Evolutionary conservation across 2,888 invertebrate genomes (phyloP).

Genomic region (Clivina fossor): DNA sequence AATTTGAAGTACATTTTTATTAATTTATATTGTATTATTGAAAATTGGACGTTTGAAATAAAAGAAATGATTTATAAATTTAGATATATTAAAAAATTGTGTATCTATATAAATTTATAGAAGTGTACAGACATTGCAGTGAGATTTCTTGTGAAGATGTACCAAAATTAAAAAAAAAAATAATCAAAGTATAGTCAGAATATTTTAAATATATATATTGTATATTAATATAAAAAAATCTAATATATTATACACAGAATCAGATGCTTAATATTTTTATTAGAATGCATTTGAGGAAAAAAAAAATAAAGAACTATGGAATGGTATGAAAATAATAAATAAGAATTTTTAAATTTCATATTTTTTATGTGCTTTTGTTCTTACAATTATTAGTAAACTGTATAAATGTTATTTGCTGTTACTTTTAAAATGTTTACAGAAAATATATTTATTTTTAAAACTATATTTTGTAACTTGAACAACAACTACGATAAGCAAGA

Average conservation of each 20-base stretch:
- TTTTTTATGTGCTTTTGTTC: slow-evolving; percentile 11
- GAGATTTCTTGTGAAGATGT: slow-evolving; percentile 14
- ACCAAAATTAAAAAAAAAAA: background rate
- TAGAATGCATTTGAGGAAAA: slow-evolving; percentile 12
- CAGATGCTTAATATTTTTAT: slow-evolving; percentile 12
- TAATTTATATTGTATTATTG: background rate
- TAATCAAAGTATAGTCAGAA: slow-evolving; percentile 12
- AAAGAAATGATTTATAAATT: no score
- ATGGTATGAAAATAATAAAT: background rate
- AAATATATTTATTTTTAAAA: no score
- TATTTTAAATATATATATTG: slow-evolving; percentile 6
- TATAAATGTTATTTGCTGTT: background rate
- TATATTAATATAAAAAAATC: slow-evolving; percentile 8
- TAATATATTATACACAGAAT: slow-evolving; percentile 19
- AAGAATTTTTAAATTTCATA: slow-evolving; percentile 10
- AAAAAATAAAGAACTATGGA: slow-evolving; percentile 6
- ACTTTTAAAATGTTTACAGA: background rate
- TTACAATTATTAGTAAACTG: slow-evolving; percentile 1
- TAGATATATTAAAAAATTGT: no score
- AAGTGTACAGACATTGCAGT: slow-evolving; percentile 7
- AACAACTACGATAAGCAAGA: no score
- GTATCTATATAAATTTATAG: slow-evolving; percentile 2
- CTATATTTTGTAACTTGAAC: no score
- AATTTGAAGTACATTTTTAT: background rate
- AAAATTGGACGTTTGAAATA: background rate